These are phyloP conservation scores for Boloria selene DNA, from an alignment of 2,888 invertebrate species.

Conservation along the genomic window DNA sequence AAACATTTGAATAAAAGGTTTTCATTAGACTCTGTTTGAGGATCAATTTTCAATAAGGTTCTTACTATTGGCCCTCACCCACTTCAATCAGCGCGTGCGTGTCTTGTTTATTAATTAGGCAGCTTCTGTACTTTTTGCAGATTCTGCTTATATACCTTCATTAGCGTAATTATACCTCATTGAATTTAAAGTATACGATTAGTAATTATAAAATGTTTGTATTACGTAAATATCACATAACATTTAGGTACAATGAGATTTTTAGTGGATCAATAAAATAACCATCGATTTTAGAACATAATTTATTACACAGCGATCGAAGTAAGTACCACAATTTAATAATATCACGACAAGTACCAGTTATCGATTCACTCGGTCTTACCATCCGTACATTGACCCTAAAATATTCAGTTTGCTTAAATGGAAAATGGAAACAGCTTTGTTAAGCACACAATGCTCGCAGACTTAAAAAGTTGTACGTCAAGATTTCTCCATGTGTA, in stretches of 20 bases:
- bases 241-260: neutral
- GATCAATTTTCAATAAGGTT: conserved; percentile 28
- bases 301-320: conserved; percentile 17
- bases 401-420: conserved; percentile 39
- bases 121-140: conserved; percentile 30
- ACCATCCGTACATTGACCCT: conserved; percentile 40
- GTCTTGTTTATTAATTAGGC: conserved; percentile 47
- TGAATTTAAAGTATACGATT: neutral
- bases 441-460: conserved; percentile 42
- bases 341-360: conserved; percentile 35
- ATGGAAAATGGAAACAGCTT: conserved; percentile 43
- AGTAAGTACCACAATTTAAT: conserved; percentile 31
- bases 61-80: conserved; percentile 41
- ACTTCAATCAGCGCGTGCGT: conserved; percentile 40
- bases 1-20: conserved; percentile 9
- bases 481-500: conserved; percentile 62
- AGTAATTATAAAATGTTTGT: neutral
- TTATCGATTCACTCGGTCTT: conserved; percentile 40
- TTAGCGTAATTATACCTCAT: conserved; percentile 12
- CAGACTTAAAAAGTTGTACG: conserved; percentile 50
- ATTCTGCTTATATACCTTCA: conserved; percentile 17
- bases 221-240: neutral
- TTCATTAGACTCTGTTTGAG: conserved; percentile 12
- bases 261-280: conserved; percentile 11
- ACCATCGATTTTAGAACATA: conserved; percentile 19